Percentiles rank a stretch among this genome's conserved stretches.
Conservation (phyloP, 2,113 vertebrate species). For the Lucifuga dentata region DNA sequence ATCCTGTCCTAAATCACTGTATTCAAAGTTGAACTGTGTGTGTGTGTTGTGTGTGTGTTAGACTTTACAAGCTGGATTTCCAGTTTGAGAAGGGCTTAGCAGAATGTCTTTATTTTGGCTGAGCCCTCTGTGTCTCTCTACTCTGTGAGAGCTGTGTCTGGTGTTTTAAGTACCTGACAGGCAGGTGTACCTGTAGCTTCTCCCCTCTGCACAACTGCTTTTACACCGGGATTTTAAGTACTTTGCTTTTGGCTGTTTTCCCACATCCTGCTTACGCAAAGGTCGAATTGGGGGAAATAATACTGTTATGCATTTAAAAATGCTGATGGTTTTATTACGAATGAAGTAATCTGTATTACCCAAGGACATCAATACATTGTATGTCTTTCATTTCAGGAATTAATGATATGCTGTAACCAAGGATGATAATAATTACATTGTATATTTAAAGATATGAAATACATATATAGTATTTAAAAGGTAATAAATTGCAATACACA, state of each 20-base stretch:
- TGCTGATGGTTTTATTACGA: too few relatives aligned
- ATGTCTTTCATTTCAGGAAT: too few relatives aligned
- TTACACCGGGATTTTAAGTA: conserved; percentile 26
- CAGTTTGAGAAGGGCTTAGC: conserved; percentile 41
- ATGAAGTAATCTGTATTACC: too few relatives aligned
- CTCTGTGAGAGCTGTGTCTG: conserved; percentile 35
- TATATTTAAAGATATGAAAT: too few relatives aligned
- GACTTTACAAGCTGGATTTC: conserved; percentile 35
- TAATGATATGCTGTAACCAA: too few relatives aligned
- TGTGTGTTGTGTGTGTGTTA: conserved; percentile 6
- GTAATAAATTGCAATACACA: too few relatives aligned
- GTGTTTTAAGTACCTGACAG: conserved; percentile 52
- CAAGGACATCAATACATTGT: too few relatives aligned
- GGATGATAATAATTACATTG: too few relatives aligned
- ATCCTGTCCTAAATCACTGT: too few relatives aligned
- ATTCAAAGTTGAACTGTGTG: not conserved
- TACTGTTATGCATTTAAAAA: conserved; percentile 3
- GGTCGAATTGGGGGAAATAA: conserved; percentile 19
- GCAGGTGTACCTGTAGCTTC: conserved; percentile 35
- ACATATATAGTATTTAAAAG: too few relatives aligned
- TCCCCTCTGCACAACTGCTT: conserved; percentile 6
- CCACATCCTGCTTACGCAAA: conserved; percentile 4
- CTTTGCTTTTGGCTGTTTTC: conserved; percentile 41
- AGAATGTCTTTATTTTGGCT: conserved; percentile 49
- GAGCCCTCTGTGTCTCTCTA: conserved; percentile 27